A percentile compares a stretch with the other conserved stretches of the same genome.
phyloP scores from a whole-genome alignment of 2,113 vertebrate species.

The Phodopus roborovskii region DNA sequence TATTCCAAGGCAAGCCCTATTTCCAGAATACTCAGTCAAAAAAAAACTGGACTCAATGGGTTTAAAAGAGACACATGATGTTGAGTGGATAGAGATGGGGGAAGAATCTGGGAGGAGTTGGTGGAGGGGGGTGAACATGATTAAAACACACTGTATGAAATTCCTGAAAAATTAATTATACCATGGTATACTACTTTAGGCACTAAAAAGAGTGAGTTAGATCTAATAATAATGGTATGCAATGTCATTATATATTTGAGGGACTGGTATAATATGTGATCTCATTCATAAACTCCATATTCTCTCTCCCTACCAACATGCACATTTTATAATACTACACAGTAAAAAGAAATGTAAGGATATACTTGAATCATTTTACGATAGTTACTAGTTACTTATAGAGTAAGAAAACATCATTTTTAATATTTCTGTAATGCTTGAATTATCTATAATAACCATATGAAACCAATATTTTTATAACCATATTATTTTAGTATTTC shows the following conservation, averaged over 20 bases:
- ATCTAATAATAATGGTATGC: background rate
- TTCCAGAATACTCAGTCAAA: background rate
- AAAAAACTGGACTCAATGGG: background rate
- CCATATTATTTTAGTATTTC: no score
- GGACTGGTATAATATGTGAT: background rate
- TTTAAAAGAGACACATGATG: background rate
- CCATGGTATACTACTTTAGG: background rate
- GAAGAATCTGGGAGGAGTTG: no score
- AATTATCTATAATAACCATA: constrained; percentile 29
- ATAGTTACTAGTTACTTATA: background rate
- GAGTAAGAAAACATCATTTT: background rate
- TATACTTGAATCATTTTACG: constrained; percentile 29
- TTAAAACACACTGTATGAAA: background rate
- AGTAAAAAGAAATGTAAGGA: constrained; percentile 37
- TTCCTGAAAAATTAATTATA: background rate
- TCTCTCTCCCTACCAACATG: background rate
- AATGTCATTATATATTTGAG: constrained; percentile 50
- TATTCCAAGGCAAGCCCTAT: no score
- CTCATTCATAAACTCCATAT: constrained; percentile 24
- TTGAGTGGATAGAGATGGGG: background rate
- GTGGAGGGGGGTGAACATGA: background rate
- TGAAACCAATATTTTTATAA: background rate
- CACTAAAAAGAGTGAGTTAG: constrained; percentile 36
- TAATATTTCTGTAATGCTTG: constrained; percentile 40
- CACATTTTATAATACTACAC: background rate